Conservation (phyloP, 2,888 invertebrate species). For the Cryptocephalus primarius region DNA sequence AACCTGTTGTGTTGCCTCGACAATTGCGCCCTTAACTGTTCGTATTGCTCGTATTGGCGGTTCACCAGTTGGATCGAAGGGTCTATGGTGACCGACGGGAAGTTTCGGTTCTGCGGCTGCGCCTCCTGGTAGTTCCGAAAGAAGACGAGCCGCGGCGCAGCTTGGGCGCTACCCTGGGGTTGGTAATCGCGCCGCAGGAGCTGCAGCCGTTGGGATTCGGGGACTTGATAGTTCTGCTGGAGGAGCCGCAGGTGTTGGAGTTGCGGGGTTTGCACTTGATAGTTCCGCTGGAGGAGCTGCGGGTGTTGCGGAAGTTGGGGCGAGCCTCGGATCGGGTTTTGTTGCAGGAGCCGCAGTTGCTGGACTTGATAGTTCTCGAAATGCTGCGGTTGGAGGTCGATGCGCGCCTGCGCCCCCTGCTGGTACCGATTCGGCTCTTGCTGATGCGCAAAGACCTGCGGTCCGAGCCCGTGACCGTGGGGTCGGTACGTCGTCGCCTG, state of each 20-base stretch:
- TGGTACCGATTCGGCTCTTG: no score
- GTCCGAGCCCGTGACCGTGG: conserved; percentile 1
- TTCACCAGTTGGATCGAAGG: no score
- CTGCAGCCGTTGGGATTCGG: no score
- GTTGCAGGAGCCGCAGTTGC: conserved; percentile 4
- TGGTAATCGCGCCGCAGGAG: no score
- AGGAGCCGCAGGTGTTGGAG: not conserved
- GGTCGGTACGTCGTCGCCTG: conserved; percentile 38
- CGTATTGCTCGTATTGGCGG: conserved; percentile 12
- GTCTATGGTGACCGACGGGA: no score
- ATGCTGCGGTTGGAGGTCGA: conserved; percentile 17
- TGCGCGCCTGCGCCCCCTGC: not conserved
- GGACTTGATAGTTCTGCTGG: not conserved
- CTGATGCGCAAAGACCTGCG: conserved; percentile 12
- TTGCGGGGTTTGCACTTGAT: not conserved
- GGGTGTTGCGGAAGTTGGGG: conserved; percentile 3
- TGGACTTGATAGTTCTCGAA: conserved; percentile 15
- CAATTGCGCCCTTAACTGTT: conserved; percentile 23
- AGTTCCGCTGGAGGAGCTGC: not conserved
- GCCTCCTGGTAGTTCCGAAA: no score
- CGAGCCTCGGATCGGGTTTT: conserved; percentile 5
- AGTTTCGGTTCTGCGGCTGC: no score
- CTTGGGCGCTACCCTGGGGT: no score
- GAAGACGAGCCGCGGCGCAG: no score
- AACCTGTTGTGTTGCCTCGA: conserved; percentile 28